Evolutionary conservation across 2,797 vertebrate genomes (phyloP).

Genomic region (Hozukius guyotensis): DNA sequence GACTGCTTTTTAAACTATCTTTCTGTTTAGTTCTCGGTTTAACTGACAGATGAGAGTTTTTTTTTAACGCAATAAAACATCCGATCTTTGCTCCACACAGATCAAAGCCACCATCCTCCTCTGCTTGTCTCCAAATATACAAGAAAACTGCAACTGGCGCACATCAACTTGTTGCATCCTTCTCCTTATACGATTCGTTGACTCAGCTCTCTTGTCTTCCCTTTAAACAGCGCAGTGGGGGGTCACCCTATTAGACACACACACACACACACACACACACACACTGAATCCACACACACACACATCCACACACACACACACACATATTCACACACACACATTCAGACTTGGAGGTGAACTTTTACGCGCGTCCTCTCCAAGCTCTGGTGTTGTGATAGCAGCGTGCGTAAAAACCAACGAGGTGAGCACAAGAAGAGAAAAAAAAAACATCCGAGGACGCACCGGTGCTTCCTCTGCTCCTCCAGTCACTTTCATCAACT

Average conservation of each 20-base stretch:
- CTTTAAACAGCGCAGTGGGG: constrained; percentile 74
- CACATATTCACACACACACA: not conserved
- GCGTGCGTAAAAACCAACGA: constrained; percentile 32
- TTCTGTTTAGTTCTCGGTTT: not conserved
- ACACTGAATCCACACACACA: not conserved
- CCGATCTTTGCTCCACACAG: constrained; percentile 29
- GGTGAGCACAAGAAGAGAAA: constrained; percentile 11
- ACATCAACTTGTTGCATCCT: constrained; percentile 79
- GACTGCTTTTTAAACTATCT: not conserved
- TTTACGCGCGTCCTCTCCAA: constrained; percentile 28
- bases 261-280: not conserved
- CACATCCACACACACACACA: not conserved
- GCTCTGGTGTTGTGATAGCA: constrained; percentile 24
- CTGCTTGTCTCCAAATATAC: constrained; percentile 35
- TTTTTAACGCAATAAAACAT: constrained; percentile 47
- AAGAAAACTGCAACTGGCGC: constrained; percentile 60
- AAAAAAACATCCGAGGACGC: constrained; percentile 2
- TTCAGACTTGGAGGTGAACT: constrained; percentile 31
- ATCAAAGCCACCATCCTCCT: constrained; percentile 63
- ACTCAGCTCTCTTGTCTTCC: constrained; percentile 78
- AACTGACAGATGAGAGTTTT: constrained; percentile 24
- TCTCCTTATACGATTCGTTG: constrained; percentile 72
- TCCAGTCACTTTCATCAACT: constrained; percentile 64
- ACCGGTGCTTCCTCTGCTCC: constrained; percentile 42
- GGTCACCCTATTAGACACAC: constrained; percentile 68